A percentile compares a stretch with the other conserved stretches of the same genome.
Conservation (phyloP, 92 coral and sea anemone genomes). For the Zoanthus sociatus region DNA sequence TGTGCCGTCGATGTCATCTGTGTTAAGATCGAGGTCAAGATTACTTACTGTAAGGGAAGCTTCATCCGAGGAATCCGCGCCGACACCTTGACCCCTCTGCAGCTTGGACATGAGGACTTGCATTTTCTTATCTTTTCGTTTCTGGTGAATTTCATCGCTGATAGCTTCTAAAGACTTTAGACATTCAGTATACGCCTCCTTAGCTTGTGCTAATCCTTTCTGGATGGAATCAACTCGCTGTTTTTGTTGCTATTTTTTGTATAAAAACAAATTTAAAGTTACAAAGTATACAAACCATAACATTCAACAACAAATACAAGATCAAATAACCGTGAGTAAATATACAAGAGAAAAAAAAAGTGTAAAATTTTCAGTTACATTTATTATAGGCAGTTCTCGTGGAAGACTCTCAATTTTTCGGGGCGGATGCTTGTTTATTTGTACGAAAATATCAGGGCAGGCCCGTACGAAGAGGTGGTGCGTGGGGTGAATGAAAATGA, state of each 20-base stretch:
- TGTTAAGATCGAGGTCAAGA: conserved; percentile 82
- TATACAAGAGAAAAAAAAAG: no score
- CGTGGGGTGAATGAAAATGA: no score
- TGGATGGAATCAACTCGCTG: conserved; percentile 88
- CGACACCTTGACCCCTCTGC: conserved; percentile 93
- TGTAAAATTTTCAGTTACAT: no score
- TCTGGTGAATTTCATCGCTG: conserved; percentile 96
- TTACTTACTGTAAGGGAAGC: conserved; percentile 79
- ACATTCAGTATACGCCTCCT: conserved; percentile 83
- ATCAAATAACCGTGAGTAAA: no score
- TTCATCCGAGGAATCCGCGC: conserved; percentile 96
- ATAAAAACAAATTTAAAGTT: background rate
- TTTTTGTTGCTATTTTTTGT: conserved; percentile 82
- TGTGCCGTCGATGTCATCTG: conserved; percentile 40
- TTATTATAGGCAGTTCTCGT: no score
- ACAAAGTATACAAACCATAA: no score
- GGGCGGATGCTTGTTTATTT: no score
- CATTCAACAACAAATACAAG: no score
- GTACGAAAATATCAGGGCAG: no score
- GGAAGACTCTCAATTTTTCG: no score
- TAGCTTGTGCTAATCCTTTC: conserved; percentile 83
- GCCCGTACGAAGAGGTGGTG: no score
- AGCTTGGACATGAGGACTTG: conserved; percentile 75
- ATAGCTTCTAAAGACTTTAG: conserved; percentile 86
- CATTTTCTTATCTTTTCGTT: conserved; percentile 82